phyloP scores from a whole-genome alignment of 2,113 vertebrate species.

The Corythornis madagascariensis region DNA sequence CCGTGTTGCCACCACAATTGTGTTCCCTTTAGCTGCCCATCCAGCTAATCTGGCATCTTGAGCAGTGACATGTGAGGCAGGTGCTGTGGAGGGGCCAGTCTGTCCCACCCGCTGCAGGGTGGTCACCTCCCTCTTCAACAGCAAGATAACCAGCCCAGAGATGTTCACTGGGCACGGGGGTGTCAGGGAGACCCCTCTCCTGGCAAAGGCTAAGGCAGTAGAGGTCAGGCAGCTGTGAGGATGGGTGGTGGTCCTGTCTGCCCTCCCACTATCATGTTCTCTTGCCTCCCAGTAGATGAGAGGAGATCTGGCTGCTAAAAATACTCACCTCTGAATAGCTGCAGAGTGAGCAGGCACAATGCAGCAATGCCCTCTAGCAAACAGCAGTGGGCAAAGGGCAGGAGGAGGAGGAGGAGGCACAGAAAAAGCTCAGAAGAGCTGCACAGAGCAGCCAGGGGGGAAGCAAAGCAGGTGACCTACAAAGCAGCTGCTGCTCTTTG shows the following conservation, averaged over 20 bases:
- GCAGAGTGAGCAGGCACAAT: neutral
- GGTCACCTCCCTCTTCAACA: neutral
- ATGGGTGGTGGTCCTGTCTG: neutral
- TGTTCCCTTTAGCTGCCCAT: neutral
- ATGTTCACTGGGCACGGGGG: neutral
- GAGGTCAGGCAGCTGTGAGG: neutral
- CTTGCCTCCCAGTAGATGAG: neutral
- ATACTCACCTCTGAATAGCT: neutral
- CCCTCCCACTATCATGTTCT: neutral
- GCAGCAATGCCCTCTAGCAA: neutral
- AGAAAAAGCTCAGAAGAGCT: neutral
- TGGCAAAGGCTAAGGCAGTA: neutral
- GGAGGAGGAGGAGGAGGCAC: neutral
- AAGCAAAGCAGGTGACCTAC: conserved; percentile 28
- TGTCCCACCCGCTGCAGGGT: neutral
- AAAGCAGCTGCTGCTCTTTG: neutral
- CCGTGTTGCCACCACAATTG: neutral
- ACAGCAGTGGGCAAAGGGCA: neutral
- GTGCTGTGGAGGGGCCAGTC: neutral
- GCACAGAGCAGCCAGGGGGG: conserved; percentile 3
- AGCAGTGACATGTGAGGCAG: neutral
- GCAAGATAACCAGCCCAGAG: neutral
- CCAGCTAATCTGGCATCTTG: neutral
- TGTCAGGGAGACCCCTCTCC: neutral
- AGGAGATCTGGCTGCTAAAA: conserved; percentile 25